Percentiles rank a stretch among this genome's conserved stretches.
These are phyloP conservation scores for Pseudochirops corinnae DNA, from an alignment of 2,797 vertebrate genomes.

Conservation along the genomic window DNA sequence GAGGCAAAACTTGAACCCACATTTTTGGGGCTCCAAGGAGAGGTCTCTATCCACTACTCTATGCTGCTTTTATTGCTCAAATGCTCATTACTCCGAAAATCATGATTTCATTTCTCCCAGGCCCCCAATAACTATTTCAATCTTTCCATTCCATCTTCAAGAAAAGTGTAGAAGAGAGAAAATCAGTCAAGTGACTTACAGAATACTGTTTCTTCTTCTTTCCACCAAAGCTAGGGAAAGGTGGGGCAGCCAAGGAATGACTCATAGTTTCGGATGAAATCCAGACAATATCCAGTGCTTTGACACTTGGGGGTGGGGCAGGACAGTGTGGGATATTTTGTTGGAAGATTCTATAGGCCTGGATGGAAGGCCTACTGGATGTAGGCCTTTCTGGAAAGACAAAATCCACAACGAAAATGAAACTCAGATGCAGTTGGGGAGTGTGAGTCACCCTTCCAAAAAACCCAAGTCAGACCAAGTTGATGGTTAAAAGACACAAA, in stretches of 20 bases:
- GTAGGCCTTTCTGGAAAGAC: not conserved
- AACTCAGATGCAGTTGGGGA: not conserved
- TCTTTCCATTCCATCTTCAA: slow-evolving; percentile 32
- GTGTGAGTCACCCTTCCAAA: not conserved
- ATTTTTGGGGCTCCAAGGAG: not conserved
- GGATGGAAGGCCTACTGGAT: not conserved
- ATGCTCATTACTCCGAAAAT: not conserved
- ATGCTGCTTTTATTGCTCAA: not conserved
- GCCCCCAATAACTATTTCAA: not conserved
- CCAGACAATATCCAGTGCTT: not conserved
- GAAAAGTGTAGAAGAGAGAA: slow-evolving; percentile 2
- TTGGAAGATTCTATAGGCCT: not conserved
- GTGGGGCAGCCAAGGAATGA: slow-evolving; percentile 21
- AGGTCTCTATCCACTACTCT: not conserved
- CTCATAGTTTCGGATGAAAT: slow-evolving; percentile 54
- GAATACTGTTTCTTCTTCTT: not conserved
- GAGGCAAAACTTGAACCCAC: not conserved
- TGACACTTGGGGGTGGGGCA: not conserved
- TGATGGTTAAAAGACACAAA: not conserved
- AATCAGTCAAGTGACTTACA: not conserved
- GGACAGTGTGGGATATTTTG: not conserved
- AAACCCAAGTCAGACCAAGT: not conserved
- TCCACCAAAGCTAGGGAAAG: not conserved
- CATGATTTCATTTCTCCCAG: not conserved
- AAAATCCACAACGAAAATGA: not conserved